Conservation (phyloP, 2,113 vertebrate species). For the Oncorhynchus tshawytscha region DNA sequence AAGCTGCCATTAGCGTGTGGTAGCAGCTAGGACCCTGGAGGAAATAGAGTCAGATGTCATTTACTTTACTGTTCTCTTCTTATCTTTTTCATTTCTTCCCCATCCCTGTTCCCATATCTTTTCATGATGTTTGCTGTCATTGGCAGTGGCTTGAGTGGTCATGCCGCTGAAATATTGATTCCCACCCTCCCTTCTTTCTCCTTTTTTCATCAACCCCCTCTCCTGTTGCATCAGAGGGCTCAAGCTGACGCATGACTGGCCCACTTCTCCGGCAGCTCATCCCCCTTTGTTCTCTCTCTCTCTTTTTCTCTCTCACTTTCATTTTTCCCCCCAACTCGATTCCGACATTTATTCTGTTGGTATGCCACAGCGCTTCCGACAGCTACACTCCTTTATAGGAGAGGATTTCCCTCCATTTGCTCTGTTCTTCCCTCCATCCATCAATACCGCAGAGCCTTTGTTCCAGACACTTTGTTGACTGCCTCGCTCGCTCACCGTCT, state of each 20-base stretch:
- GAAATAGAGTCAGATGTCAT: constrained; percentile 80
- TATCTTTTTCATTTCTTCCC: constrained; percentile 78
- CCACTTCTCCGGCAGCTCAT: constrained; percentile 47
- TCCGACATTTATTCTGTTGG: constrained; percentile 36
- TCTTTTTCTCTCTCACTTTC: constrained; percentile 10
- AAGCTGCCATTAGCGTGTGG: constrained; percentile 47
- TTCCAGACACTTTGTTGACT: constrained; percentile 44
- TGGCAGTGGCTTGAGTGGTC: constrained; percentile 72
- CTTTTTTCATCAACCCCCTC: background rate
- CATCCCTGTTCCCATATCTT: constrained; percentile 75
- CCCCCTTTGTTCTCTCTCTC: constrained; percentile 28
- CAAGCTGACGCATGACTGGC: constrained; percentile 47
- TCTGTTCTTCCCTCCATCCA: constrained; percentile 51
- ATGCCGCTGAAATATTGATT: constrained; percentile 76
- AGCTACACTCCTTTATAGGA: constrained; percentile 16
- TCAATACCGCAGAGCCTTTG: constrained; percentile 47
- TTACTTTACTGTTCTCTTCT: constrained; percentile 78
- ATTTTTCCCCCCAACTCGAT: constrained; percentile 20
- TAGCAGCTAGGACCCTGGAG: constrained; percentile 56
- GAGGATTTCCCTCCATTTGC: constrained; percentile 33
- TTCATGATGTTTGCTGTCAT: constrained; percentile 80
- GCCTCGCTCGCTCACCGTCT: constrained; percentile 43
- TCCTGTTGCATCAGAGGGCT: constrained; percentile 38
- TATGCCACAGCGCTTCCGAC: constrained; percentile 28
- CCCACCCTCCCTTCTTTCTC: background rate